Base-by-base conservation (phyloP, 2,888 invertebrate species). In the Drosophila acutilabella region DNA sequence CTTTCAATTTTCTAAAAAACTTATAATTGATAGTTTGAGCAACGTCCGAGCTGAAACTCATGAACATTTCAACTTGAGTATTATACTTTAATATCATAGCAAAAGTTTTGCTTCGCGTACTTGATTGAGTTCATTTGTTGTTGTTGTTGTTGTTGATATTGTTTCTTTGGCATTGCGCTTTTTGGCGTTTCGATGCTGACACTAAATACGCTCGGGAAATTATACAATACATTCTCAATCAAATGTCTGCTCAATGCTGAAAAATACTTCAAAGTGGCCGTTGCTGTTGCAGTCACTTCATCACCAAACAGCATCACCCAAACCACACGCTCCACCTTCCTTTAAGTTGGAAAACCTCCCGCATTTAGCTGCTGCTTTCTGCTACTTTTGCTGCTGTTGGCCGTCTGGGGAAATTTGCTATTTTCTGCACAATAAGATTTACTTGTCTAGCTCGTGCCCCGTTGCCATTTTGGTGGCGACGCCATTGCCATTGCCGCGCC, bases 141-240 rank as follows among this genome's bases (percentile, higher is more conserved):
- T 48, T 61, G 44, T 48, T 73, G 47, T 40, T 64, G 47, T 33
- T 36, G 1, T 20, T 20, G 20, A 1, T n/a, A n/a, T 20, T 45
- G 54, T 36, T 38, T 61, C 67, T 38, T 64, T 66, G 65, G 64
- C 23, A 45, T 64, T 77, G 75, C 71, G 71, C 58, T 65, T 64
- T 78, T 72, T 69, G 78, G 66, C 77, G 74, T 74, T 77, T 67
- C 70, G 67, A 47, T 60, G 71, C 75, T 85, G 81, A 70, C 79
- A 83, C 84, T 85, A 87, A 90, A 89, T 90, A 90, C 91, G 82
- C 88, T 90, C 89, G 90, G 90, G 91, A 90, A 90, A 91, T 91
- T 91, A 90, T 89, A 90, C 91, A 91, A 90, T 90, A 89, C 88
- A 86, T 88, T 90, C 90, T 89, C 90, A 91, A 90, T 90, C 91